These are phyloP conservation scores for Brachyrhaphis roseni DNA, from an alignment of 2,797 vertebrate species.

Conservation along the genomic window DNA sequence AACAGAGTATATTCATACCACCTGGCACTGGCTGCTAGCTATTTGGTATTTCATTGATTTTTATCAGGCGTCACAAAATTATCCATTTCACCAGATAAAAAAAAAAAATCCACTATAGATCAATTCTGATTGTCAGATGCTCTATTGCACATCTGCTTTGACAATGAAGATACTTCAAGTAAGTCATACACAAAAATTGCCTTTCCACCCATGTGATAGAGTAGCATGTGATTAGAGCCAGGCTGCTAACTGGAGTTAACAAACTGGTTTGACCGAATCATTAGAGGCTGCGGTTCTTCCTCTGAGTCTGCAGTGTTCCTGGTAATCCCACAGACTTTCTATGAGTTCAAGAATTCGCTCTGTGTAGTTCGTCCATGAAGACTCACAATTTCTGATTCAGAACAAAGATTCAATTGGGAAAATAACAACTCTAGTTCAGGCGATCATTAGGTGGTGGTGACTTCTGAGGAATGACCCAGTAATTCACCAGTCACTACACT, in stretches of 20 bases:
- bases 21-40: background rate
- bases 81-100: background rate
- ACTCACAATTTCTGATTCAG: background rate
- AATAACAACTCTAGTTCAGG: background rate
- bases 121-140: background rate
- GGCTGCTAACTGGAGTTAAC: background rate
- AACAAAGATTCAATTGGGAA: background rate
- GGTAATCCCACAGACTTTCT: background rate
- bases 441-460: background rate
- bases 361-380: background rate
- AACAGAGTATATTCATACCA: background rate
- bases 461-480: background rate
- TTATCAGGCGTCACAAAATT: background rate
- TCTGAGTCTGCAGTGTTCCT: background rate
- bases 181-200: background rate
- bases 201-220: background rate
- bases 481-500: background rate
- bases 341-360: background rate
- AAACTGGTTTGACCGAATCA: conserved; percentile 2
- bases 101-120: background rate
- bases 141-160: background rate
- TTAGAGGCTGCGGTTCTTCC: background rate
- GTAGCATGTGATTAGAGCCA: background rate
- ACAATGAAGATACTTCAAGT: background rate
- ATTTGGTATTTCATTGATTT: background rate